These are phyloP conservation scores for Heliconius nattereri DNA, from an alignment of 1,140 invertebrate species.

Conservation along the genomic window DNA sequence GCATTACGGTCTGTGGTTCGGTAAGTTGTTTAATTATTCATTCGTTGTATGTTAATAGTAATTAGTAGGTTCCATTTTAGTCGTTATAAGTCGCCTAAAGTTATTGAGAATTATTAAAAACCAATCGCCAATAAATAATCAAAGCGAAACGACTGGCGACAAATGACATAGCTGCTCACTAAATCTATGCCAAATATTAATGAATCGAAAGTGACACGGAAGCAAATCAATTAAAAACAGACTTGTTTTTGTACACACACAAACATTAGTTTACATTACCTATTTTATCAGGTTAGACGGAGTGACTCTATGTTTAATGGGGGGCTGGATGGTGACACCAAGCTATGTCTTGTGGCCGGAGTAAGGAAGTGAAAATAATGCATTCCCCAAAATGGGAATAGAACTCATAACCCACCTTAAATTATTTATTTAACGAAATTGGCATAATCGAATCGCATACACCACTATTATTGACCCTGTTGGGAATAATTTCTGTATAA, in stretches of 20 bases:
- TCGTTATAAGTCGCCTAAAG: neutral
- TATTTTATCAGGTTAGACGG: neutral
- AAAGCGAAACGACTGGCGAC: neutral
- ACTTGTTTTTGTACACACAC: neutral
- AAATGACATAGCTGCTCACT: slow-evolving; percentile 1
- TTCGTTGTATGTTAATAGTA: no score
- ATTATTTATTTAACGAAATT: no score
- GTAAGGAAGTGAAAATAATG: no score
- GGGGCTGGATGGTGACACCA: no score
- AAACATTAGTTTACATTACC: no score
- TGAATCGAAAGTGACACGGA: slow-evolving; percentile 1
- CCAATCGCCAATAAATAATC: neutral
- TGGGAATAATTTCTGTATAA: neutral
- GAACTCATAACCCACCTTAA: no score
- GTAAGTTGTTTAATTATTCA: no score
- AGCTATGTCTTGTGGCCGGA: no score
- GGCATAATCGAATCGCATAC: no score
- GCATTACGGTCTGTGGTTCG: no score
- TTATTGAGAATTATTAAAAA: neutral
- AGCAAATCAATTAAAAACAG: neutral
- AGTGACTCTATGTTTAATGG: neutral
- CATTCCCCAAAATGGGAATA: no score
- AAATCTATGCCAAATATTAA: slow-evolving; percentile 1
- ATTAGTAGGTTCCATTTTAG: no score
- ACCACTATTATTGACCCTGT: neutral